phyloP scores from a whole-genome alignment of 2,113 vertebrate genomes.

The Tor tambroides region DNA sequence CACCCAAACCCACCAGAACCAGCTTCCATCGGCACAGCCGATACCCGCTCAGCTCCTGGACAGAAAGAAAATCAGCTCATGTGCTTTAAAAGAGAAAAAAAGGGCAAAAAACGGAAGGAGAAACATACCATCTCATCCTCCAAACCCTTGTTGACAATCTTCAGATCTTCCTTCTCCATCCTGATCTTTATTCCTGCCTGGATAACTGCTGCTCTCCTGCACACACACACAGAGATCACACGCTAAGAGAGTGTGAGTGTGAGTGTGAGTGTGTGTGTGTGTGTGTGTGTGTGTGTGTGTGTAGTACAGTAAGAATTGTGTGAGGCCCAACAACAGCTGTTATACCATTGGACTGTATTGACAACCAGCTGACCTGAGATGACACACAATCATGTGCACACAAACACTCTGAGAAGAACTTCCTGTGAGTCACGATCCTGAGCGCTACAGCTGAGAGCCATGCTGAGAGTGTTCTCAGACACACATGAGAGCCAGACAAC shows the following conservation, averaged over 20 bases:
- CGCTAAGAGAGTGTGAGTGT: neutral
- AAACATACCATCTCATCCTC: conserved; percentile 94
- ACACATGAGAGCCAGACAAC: conserved; percentile 6
- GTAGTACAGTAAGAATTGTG: neutral
- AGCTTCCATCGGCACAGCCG: conserved; percentile 89
- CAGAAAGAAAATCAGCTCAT: neutral
- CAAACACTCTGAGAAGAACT: neutral
- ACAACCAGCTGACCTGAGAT: conserved; percentile 34
- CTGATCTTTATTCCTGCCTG: conserved; percentile 67
- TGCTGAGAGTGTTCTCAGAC: neutral
- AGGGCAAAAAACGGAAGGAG: neutral
- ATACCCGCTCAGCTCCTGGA: conserved; percentile 91
- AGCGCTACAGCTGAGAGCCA: conserved; percentile 45
- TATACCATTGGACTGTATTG: conserved; percentile 31
- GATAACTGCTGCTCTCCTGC: conserved; percentile 65
- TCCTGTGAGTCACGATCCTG: neutral
- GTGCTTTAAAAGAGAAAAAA: neutral
- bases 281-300: conserved; percentile 14
- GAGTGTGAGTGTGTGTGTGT: conserved; percentile 6
- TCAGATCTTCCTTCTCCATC: conserved; percentile 93
- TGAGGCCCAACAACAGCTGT: conserved; percentile 33
- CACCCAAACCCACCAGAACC: conserved; percentile 83
- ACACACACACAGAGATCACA: conserved; percentile 44
- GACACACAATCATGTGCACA: conserved; percentile 9
- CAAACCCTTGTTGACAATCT: conserved; percentile 87